Percentiles rank a stretch among this genome's conserved stretches.
Conservation (phyloP, 2,113 vertebrate genomes). For the Antigone vipio region DNA sequence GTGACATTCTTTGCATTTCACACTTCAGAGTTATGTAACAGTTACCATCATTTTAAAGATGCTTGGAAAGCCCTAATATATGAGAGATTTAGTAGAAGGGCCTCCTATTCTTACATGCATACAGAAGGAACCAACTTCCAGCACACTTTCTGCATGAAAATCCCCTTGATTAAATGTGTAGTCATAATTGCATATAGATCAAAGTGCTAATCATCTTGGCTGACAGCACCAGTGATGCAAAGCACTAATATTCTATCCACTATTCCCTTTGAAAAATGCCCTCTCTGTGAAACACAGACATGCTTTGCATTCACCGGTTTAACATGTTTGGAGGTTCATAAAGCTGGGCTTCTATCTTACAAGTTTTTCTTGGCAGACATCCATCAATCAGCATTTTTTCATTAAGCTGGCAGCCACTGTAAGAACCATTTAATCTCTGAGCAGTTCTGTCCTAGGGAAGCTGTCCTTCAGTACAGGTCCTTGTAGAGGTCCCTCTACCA, state of each 20-base stretch:
- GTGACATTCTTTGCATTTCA: not conserved
- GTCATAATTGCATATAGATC: slow-evolving; percentile 50
- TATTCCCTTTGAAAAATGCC: slow-evolving; percentile 37
- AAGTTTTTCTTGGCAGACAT: not conserved
- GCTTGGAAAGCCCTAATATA: not conserved
- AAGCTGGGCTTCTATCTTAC: not conserved
- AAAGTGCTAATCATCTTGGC: slow-evolving; percentile 46
- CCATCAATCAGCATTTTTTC: slow-evolving; percentile 15
- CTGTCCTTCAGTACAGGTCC: not conserved
- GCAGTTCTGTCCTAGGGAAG: not conserved
- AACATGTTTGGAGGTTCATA: not conserved
- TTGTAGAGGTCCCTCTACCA: not conserved
- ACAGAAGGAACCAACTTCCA: not conserved
- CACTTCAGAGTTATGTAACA: not conserved
- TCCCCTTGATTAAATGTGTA: slow-evolving; percentile 22
- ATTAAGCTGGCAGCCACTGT: not conserved
- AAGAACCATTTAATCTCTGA: not conserved
- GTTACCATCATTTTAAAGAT: not conserved
- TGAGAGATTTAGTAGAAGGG: not conserved
- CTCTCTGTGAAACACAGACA: not conserved
- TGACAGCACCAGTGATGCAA: slow-evolving; percentile 40
- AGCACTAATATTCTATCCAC: slow-evolving; percentile 8
- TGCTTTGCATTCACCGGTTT: not conserved
- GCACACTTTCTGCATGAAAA: not conserved
- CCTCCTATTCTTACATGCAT: not conserved